These are phyloP conservation scores for Lamellibrachia columna DNA, from an alignment of 2,888 invertebrate species.

Conservation along the genomic window DNA sequence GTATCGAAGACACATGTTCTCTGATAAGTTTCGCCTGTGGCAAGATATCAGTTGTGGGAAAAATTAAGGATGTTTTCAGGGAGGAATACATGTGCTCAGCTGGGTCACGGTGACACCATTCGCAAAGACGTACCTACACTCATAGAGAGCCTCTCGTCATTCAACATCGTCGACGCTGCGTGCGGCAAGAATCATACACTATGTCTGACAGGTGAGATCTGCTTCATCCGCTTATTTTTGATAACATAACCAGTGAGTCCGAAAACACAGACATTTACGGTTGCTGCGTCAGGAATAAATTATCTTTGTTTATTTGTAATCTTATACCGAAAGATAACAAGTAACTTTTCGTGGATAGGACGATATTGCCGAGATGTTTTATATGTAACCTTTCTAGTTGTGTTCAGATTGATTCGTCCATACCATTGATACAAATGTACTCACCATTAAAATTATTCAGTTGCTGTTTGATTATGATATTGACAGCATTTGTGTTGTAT, in stretches of 20 bases:
- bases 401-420: background rate
- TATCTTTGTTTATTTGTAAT: too few species aligned
- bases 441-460: too few species aligned
- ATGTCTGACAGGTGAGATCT: slow-evolving; percentile 78
- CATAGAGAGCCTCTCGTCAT: slow-evolving; percentile 79
- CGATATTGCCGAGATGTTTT: too few species aligned
- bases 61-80: slow-evolving; percentile 52
- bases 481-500: background rate
- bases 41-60: background rate
- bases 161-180: slow-evolving; percentile 86
- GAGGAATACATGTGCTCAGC: slow-evolving; percentile 84
- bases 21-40: background rate
- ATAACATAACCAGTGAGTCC: background rate
- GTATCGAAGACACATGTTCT: background rate
- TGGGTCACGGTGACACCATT: slow-evolving; percentile 82
- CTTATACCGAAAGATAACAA: too few species aligned
- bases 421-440: background rate
- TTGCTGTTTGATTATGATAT: background rate
- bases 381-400: too few species aligned
- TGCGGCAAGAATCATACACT: slow-evolving; percentile 88
- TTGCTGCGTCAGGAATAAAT: too few species aligned
- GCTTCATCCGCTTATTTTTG: background rate
- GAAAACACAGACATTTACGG: too few species aligned
- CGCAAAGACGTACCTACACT: slow-evolving; percentile 78
- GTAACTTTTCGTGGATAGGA: too few species aligned